Evolutionary conservation across 2,113 vertebrate species (phyloP).

Genomic region (Callospermophilus lateralis): DNA sequence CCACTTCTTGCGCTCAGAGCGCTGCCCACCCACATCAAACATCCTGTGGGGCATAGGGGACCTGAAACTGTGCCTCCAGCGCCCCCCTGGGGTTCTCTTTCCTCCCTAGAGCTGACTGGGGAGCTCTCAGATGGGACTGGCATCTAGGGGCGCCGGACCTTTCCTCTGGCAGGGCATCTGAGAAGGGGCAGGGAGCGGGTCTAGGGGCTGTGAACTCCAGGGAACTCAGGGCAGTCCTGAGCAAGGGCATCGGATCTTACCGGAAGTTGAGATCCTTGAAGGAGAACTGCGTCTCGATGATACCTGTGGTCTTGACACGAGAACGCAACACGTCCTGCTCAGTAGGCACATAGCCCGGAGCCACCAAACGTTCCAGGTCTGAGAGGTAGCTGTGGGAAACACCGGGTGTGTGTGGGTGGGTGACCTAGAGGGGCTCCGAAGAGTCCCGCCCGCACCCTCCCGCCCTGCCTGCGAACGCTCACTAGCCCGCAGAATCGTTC

Average conservation of each 20-base stretch:
- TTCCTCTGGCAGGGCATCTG: not conserved
- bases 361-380: conserved; percentile 94
- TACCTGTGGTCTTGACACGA: conserved; percentile 98
- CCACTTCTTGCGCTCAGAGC: conserved; percentile 99
- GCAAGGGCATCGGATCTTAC: conserved; percentile 77
- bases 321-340: conserved; percentile 98
- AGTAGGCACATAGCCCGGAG: conserved; percentile 96
- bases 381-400: conserved; percentile 92
- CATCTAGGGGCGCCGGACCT: not conserved
- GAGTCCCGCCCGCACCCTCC: not conserved
- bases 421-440: fast-evolving
- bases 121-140: not conserved
- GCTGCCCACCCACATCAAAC: conserved; percentile 98
- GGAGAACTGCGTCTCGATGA: conserved; percentile 97
- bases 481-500: conserved; percentile 99
- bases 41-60: conserved; percentile 88
- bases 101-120: not conserved
- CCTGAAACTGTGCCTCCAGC: not conserved
- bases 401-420: not conserved
- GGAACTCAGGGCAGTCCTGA: no score
- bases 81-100: not conserved
- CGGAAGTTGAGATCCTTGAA: conserved; percentile 99
- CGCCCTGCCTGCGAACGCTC: conserved; percentile 50
- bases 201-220: not conserved
- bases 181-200: not conserved